A percentile compares a stretch with the other conserved stretches of the same genome.
phyloP scores from a whole-genome alignment of 2,113 vertebrate genomes.

The Cololabis saira region DNA sequence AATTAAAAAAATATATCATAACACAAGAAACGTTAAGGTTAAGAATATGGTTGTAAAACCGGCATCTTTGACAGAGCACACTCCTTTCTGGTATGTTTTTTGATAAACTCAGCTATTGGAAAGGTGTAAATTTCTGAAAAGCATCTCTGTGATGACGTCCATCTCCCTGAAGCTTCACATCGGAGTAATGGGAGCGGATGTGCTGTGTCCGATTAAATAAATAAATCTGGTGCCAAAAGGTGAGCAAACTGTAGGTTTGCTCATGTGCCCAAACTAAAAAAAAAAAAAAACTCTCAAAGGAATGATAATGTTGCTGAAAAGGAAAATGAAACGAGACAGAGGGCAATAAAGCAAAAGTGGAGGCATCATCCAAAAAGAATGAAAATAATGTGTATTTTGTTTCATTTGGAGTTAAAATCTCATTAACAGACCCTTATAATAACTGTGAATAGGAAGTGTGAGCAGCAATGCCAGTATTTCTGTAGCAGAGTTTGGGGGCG shows the following conservation, averaged over 20 bases:
- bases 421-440: constrained; percentile 18
- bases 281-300: constrained; percentile 35
- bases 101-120: constrained; percentile 13
- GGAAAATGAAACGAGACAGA: constrained; percentile 8
- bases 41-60: not conserved
- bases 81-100: too few relatives aligned
- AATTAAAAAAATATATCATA: constrained; percentile 26
- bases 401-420: not conserved
- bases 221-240: constrained; percentile 64
- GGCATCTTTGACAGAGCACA: too few relatives aligned
- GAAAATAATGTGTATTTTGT: constrained; percentile 18
- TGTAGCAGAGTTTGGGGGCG: constrained; percentile 49
- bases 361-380: constrained; percentile 21
- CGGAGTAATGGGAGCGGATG: constrained; percentile 43
- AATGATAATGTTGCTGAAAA: constrained; percentile 44
- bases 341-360: constrained; percentile 17
- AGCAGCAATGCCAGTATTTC: constrained; percentile 45
- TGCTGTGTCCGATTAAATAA: constrained; percentile 70
- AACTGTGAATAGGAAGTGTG: constrained; percentile 45
- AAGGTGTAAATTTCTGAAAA: not conserved
- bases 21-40: constrained; percentile 8
- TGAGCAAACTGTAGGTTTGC: constrained; percentile 36
- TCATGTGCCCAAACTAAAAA: constrained; percentile 16
- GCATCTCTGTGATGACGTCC: constrained; percentile 25
- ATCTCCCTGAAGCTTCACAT: constrained; percentile 26